phyloP scores from a whole-genome alignment of 2,888 invertebrate genomes.

The Dioctria rufipes region DNA sequence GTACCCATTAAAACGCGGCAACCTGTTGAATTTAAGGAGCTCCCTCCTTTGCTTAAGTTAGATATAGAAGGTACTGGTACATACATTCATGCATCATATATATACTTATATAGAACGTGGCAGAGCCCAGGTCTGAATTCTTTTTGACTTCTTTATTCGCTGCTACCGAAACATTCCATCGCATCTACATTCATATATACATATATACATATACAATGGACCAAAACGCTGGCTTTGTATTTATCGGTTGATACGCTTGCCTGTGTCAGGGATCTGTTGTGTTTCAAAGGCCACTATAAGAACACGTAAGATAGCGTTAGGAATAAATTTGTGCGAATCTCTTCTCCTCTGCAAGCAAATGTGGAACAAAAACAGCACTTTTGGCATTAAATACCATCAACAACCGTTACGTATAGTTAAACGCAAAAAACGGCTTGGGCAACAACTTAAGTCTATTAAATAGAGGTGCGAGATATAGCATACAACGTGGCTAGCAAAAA shows the following conservation, averaged over 20 bases:
- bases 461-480: background rate
- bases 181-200: background rate
- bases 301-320: background rate
- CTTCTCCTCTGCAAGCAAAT: background rate
- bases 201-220: background rate
- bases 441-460: background rate
- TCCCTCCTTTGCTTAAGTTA: conserved; percentile 2
- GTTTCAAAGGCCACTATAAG: conserved; percentile 30
- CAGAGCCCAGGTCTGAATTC: background rate
- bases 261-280: conserved; percentile 25
- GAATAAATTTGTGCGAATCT: conserved; percentile 13
- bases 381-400: background rate
- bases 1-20: conserved; percentile 48
- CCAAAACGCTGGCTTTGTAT: conserved; percentile 7
- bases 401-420: background rate
- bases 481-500: background rate
- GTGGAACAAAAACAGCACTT: background rate
- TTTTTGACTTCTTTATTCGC: conserved; percentile 43
- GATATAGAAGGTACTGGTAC: too few species aligned
- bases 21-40: conserved; percentile 51
- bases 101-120: too few species aligned
- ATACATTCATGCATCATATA: too few species aligned
- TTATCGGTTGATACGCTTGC: conserved; percentile 23
- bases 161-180: conserved; percentile 22
- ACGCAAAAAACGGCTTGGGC: background rate